phyloP scores from a whole-genome alignment of 2,888 invertebrate species.

The Cantharis nigra region DNA sequence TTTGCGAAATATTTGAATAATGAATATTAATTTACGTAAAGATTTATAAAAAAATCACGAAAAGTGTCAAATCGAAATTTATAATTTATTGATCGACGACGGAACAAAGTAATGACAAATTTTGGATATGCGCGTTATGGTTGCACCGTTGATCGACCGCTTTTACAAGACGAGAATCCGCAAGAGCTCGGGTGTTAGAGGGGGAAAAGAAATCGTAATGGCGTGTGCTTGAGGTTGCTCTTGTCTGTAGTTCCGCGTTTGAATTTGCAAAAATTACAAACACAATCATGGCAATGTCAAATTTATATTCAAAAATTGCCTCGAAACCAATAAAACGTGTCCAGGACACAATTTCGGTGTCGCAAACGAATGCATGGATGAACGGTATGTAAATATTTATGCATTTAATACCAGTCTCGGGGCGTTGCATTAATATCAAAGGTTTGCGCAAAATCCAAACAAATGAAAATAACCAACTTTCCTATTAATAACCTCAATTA shows the following conservation, averaged over 20 bases:
- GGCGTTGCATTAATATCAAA: constrained; percentile 26
- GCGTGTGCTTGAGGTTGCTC: constrained; percentile 29
- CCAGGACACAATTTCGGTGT: constrained; percentile 77
- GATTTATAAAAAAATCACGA: background rate
- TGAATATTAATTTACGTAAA: too few relatives aligned
- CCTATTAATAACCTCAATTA: background rate
- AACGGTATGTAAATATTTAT: constrained; percentile 65
- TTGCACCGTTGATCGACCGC: constrained; percentile 28
- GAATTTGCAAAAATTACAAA: constrained; percentile 1
- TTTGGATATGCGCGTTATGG: constrained; percentile 20
- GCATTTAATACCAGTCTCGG: constrained; percentile 18
- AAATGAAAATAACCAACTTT: background rate
- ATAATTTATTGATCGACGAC: constrained; percentile 1
- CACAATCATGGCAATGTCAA: constrained; percentile 68
- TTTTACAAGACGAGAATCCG: constrained; percentile 7
- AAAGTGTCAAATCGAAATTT: background rate
- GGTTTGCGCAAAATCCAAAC: constrained; percentile 23
- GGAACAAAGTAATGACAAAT: constrained; percentile 5
- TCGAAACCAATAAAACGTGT: constrained; percentile 76
- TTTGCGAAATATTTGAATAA: background rate
- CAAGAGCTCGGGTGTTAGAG: background rate
- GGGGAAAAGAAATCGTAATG: constrained; percentile 28
- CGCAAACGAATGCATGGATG: constrained; percentile 85
- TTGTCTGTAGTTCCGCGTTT: constrained; percentile 11
- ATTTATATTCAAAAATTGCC: constrained; percentile 76